phyloP scores from a whole-genome alignment of 2,113 vertebrate genomes.

The Edolisoma coerulescens region DNA sequence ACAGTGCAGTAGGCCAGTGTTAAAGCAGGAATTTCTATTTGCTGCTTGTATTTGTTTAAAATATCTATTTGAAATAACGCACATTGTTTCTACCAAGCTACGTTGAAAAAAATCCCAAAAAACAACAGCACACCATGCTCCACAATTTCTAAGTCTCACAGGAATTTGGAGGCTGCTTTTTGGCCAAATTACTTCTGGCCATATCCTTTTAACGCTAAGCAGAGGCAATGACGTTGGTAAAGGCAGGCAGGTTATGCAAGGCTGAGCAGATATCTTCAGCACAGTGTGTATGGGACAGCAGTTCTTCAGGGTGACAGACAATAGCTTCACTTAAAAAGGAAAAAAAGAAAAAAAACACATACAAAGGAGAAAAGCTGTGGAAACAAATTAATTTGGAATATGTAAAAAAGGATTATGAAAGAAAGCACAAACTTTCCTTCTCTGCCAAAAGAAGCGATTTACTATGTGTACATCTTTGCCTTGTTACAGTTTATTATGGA shows the following conservation, averaged over 20 bases:
- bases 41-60: neutral
- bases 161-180: neutral
- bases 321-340: neutral
- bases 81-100: neutral
- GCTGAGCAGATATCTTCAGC: conserved; percentile 12
- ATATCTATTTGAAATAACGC: neutral
- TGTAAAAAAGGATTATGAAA: conserved; percentile 40
- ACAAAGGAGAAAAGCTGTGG: conserved; percentile 30
- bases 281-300: neutral
- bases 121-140: neutral
- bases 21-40: neutral
- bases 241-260: neutral
- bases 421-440: conserved; percentile 38
- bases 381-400: conserved; percentile 57
- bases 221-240: neutral
- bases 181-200: neutral
- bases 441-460: neutral
- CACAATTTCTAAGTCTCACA: neutral
- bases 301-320: conserved; percentile 10
- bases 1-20: neutral
- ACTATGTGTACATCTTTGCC: neutral
- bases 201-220: neutral
- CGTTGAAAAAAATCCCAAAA: fast-evolving
- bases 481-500: conserved; percentile 32
- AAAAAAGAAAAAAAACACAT: no score